Conservation (phyloP, 2,888 invertebrate species). For the Piscicola geometra region DNA sequence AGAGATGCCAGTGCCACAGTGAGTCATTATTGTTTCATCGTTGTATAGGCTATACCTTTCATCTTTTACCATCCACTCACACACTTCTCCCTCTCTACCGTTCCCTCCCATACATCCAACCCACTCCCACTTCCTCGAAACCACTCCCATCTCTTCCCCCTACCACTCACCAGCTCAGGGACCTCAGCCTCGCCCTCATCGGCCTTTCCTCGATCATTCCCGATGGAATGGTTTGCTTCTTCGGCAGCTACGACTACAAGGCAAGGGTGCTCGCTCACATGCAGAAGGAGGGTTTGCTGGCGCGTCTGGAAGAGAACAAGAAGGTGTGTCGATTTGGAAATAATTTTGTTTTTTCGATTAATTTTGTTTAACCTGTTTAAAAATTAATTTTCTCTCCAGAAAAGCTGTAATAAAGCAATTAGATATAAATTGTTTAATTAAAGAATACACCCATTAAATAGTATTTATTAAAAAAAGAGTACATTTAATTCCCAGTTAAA, state of each 20-base stretch:
- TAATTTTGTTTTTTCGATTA: no score
- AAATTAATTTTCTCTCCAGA: neutral
- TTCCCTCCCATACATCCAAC: neutral
- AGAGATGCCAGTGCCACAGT: constrained; percentile 66
- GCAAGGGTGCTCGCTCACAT: constrained; percentile 52
- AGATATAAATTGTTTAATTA: no score
- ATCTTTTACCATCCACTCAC: neutral
- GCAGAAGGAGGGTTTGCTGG: neutral
- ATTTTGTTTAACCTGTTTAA: neutral
- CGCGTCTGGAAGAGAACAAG: neutral
- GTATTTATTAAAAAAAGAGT: no score
- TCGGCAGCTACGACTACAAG: constrained; percentile 88
- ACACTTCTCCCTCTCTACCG: neutral
- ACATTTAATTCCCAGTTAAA: no score
- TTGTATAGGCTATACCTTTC: neutral
- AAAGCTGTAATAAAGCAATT: neutral
- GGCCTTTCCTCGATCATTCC: constrained; percentile 75
- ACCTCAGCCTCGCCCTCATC: constrained; percentile 65
- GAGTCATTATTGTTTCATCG: constrained; percentile 46
- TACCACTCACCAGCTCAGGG: constrained; percentile 65
- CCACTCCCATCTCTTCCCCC: no score
- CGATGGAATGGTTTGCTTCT: constrained; percentile 86
- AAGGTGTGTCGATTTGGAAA: no score
- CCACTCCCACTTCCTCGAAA: neutral
- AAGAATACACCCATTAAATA: no score